Percentiles rank a stretch among this genome's conserved stretches.
These are phyloP conservation scores for Atopsyche davidsoni DNA, from an alignment of 1,140 invertebrate species.

Conservation along the genomic window DNA sequence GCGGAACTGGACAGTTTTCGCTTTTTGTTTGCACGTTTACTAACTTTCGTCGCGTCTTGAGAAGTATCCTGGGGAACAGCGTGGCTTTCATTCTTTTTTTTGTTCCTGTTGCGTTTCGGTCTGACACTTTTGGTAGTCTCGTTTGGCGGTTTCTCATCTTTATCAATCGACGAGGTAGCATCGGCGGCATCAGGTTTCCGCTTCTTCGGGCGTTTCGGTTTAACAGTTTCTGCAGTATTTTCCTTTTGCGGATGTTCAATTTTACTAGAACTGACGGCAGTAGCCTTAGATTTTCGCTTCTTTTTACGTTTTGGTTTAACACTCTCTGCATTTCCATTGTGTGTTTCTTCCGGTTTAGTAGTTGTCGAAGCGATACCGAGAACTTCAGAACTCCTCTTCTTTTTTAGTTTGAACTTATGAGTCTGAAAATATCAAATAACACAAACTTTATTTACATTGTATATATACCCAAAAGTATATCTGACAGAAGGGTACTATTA, in stretches of 20 bases:
- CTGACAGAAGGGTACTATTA: not conserved
- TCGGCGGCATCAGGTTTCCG: not conserved
- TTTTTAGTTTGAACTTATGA: constrained; percentile 21
- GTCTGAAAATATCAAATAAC: constrained; percentile 10
- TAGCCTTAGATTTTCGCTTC: constrained; percentile 5
- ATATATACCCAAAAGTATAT: not conserved
- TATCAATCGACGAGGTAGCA: not conserved
- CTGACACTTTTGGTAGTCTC: not conserved
- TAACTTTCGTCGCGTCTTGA: too few relatives aligned
- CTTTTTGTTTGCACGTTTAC: too few relatives aligned
- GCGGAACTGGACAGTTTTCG: too few relatives aligned
- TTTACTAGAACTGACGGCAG: constrained; percentile 1
- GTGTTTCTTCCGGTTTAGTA: not conserved
- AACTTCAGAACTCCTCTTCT: constrained; percentile 5
- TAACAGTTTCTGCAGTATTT: not conserved
- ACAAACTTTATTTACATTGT: not conserved
- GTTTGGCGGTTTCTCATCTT: not conserved
- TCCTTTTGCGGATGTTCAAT: not conserved
- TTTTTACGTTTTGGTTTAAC: not conserved
- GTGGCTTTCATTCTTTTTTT: too few relatives aligned
- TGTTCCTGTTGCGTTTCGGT: not conserved
- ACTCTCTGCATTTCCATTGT: not conserved
- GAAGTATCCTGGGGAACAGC: too few relatives aligned
- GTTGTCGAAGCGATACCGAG: too few relatives aligned
- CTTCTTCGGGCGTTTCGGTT: not conserved